Conservation (phyloP, 2,888 invertebrate species). For the Cantharis rufa region DNA sequence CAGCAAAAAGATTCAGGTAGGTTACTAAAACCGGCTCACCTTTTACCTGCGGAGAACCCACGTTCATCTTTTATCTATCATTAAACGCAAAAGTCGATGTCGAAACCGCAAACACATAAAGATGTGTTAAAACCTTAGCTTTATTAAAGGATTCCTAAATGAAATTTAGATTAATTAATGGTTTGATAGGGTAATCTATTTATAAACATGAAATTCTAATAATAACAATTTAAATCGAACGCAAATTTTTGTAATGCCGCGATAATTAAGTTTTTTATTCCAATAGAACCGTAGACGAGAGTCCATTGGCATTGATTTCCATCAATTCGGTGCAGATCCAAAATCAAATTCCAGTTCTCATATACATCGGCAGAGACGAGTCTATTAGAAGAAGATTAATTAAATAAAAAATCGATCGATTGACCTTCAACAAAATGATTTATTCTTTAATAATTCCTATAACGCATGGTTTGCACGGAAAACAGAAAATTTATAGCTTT, state of each 20-base stretch:
- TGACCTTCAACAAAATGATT: background rate
- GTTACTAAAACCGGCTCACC: slow-evolving; percentile 10
- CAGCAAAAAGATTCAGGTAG: slow-evolving; percentile 24
- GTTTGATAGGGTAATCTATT: background rate
- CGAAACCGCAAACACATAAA: slow-evolving; percentile 24
- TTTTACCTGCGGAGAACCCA: slow-evolving; percentile 24
- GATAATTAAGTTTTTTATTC: background rate
- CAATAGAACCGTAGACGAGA: background rate
- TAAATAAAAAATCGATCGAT: background rate
- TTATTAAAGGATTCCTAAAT: background rate
- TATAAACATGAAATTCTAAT: background rate
- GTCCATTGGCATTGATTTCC: background rate
- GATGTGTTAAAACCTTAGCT: slow-evolving; percentile 25
- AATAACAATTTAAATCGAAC: background rate
- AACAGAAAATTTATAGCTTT: background rate
- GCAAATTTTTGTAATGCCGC: background rate
- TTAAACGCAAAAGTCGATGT: slow-evolving; percentile 22
- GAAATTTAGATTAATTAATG: background rate
- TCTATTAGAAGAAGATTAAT: background rate
- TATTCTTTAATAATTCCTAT: background rate
- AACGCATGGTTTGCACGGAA: background rate
- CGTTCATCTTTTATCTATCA: slow-evolving; percentile 31
- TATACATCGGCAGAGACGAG: background rate
- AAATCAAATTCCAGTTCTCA: background rate
- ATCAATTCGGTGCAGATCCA: background rate